These are phyloP conservation scores for Biston stratarius DNA, from an alignment of 2,888 invertebrate genomes.

Conservation along the genomic window DNA sequence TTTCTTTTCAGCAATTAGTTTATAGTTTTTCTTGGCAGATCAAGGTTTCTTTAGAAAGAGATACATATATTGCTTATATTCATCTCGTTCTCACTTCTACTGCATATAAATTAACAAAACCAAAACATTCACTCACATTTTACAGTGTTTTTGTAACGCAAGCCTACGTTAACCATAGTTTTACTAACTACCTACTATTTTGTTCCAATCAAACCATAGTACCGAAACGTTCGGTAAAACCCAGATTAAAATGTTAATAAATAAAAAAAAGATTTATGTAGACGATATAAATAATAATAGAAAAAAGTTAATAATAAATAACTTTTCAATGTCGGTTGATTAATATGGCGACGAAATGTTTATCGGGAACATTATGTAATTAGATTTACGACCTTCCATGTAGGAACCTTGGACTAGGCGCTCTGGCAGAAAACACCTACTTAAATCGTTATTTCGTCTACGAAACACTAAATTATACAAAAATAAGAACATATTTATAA, in stretches of 20 bases:
- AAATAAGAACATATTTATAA: background rate
- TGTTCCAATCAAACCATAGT: background rate
- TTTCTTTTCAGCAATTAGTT: too few species aligned
- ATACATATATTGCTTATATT: too few species aligned
- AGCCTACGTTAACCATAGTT: too few species aligned
- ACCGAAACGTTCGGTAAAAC: slow-evolving; percentile 9
- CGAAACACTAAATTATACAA: background rate
- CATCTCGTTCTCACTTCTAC: too few species aligned
- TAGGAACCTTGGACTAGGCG: slow-evolving; percentile 36
- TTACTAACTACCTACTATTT: too few species aligned
- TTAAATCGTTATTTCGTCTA: background rate
- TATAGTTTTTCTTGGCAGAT: too few species aligned
- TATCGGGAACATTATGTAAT: slow-evolving; percentile 49
- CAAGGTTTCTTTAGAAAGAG: too few species aligned
- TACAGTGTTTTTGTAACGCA: too few species aligned
- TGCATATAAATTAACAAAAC: too few species aligned
- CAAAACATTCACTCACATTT: too few species aligned
- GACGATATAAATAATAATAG: slow-evolving; percentile 42
- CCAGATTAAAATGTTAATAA: slow-evolving; percentile 20
- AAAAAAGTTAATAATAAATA: slow-evolving; percentile 54
- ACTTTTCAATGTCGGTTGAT: slow-evolving; percentile 49
- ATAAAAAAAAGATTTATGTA: slow-evolving; percentile 36
- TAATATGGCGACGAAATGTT: slow-evolving; percentile 53
- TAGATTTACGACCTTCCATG: slow-evolving; percentile 46
- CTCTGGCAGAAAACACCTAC: slow-evolving; percentile 14